phyloP scores from a whole-genome alignment of 2,888 invertebrate genomes.

The Argynnis bischoffii region DNA sequence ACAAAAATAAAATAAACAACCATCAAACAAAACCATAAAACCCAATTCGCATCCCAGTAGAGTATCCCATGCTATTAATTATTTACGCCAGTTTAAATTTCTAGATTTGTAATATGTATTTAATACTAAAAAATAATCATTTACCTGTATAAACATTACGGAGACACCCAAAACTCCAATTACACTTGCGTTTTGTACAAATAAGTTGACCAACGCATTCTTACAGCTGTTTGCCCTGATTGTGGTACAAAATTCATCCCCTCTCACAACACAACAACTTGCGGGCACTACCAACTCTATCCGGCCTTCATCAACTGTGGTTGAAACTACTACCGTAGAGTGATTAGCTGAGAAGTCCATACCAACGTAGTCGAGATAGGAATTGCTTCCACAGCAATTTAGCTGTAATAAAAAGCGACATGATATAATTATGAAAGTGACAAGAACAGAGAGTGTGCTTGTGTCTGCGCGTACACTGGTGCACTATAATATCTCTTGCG shows the following conservation, averaged over 20 bases:
- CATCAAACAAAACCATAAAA: too few species aligned
- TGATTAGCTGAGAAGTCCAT: constrained; percentile 59
- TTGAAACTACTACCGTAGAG: constrained; percentile 52
- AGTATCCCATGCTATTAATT: background rate
- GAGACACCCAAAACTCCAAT: constrained; percentile 73
- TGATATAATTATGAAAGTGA: too few species aligned
- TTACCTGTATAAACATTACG: constrained; percentile 73
- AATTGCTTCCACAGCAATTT: constrained; percentile 68
- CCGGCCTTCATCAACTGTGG: constrained; percentile 47
- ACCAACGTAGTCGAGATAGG: constrained; percentile 60
- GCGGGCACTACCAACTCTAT: constrained; percentile 55
- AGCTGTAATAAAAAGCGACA: constrained; percentile 51
- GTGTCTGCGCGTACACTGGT: too few species aligned
- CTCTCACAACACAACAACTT: constrained; percentile 55
- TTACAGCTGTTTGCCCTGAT: constrained; percentile 59
- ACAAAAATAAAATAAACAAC: too few species aligned
- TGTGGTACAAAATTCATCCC: constrained; percentile 50
- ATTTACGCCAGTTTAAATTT: background rate
- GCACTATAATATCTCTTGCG: too few species aligned
- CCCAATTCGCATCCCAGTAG: too few species aligned
- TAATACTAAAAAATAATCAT: background rate
- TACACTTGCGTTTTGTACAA: constrained; percentile 67
- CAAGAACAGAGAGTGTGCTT: too few species aligned
- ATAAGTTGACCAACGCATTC: constrained; percentile 54
- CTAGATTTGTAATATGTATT: background rate